Evolutionary conservation across 2,888 invertebrate genomes (phyloP).

Genomic region (Coenonympha arcania): DNA sequence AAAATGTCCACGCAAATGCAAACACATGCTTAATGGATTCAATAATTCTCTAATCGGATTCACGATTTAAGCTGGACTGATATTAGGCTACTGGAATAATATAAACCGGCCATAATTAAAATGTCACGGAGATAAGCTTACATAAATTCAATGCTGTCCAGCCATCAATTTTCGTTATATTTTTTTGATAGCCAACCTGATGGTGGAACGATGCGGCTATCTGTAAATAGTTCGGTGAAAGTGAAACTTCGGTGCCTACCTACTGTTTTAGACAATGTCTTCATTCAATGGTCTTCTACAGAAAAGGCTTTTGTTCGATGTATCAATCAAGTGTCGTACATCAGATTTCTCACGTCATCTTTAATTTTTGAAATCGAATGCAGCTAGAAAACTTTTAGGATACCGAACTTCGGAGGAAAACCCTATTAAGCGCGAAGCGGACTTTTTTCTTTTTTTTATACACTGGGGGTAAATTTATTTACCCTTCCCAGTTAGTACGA

Average conservation of each 20-base stretch:
- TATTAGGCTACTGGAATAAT: too few species aligned
- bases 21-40: too few species aligned
- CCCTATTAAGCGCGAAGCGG: too few species aligned
- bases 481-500: too few species aligned
- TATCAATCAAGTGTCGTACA: conserved; percentile 50
- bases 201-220: conserved; percentile 37
- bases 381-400: not conserved
- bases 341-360: conserved; percentile 6
- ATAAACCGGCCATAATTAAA: too few species aligned
- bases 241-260: conserved; percentile 64
- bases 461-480: too few species aligned
- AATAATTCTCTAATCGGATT: too few species aligned
- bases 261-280: conserved; percentile 53
- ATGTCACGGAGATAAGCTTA: conserved; percentile 51
- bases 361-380: conserved; percentile 1
- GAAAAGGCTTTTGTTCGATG: conserved; percentile 59
- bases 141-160: conserved; percentile 49
- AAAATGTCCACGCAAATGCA: too few species aligned
- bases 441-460: too few species aligned
- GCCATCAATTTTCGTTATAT: conserved; percentile 53
- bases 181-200: conserved; percentile 46
- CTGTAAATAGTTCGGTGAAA: conserved; percentile 59
- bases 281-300: conserved; percentile 45
- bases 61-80: too few species aligned
- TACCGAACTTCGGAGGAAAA: too few species aligned